Base-by-base conservation (phyloP, 2,797 vertebrate genomes). In the Trichosurus vulpecula region DNA sequence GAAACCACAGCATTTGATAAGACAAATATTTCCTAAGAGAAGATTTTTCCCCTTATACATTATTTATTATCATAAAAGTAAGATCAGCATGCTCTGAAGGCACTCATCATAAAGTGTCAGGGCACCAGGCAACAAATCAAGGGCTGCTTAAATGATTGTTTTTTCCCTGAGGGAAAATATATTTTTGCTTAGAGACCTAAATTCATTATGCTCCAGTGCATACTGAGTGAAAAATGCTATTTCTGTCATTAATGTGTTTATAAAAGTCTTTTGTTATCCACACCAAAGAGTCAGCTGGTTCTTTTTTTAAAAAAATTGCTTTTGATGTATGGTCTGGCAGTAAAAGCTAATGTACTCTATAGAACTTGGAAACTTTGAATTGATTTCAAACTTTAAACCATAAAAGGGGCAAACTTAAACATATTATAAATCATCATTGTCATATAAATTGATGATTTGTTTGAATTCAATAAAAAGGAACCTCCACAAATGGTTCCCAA, bases 211-310 rank as follows among this genome's bases (percentile, higher is more conserved):
- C 91, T 90, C 97, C 90, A 93, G 91, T 97, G 97, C 91, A 96
- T 96, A 97, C 91, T 30, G 57, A 98, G 94, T 66, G 31, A 95
- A 98, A 98, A 98, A 96, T 55, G 94, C 81, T 94, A 92, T 96
- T 92, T 97, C 90, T 10, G 0, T 98, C 98, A 98, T 98, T 98
- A 98, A 97, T 94, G 91, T 97, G 90, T 98, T 98, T 98, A 97
- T 98, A 97, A 98, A 98, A 98, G 95, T 91, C 95, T 98, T 94
- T 96, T 97, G 51, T 97, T 98, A 94, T 97, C 56, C 96, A 92
- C 66, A 97, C 54, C 92, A 94, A 96, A 97, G 93, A 97, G 90
- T 96, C 92, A 90, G 94, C 97, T 95, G 3, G 54, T 94, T 96
- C 25, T 92, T 95, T 56, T 96, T 94, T 16, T 13, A 61, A 58